phyloP scores from a whole-genome alignment of 2,113 vertebrate genomes.

The Python bivittatus region DNA sequence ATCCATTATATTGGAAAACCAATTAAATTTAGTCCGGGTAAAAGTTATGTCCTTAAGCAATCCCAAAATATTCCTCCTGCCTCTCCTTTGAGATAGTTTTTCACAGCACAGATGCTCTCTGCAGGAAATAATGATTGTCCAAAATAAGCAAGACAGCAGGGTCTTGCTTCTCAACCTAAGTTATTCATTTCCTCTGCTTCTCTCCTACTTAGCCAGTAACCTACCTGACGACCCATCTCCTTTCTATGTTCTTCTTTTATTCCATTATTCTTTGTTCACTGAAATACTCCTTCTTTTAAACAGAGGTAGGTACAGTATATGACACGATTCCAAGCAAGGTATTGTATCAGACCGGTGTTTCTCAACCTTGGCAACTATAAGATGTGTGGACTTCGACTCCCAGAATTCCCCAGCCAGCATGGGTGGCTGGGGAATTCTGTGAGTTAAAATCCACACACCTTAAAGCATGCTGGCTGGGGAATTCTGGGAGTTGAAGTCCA shows the following conservation, averaged over 20 bases:
- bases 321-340: neutral
- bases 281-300: neutral
- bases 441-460: too few relatives aligned
- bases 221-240: conserved; percentile 3
- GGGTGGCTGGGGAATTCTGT: too few relatives aligned
- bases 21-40: neutral
- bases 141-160: conserved; percentile 35
- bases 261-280: conserved; percentile 26
- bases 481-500: too few relatives aligned
- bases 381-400: too few relatives aligned
- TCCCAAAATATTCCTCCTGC: conserved; percentile 18
- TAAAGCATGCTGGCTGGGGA: too few relatives aligned
- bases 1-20: conserved; percentile 18
- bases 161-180: conserved; percentile 26
- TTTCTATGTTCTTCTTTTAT: neutral
- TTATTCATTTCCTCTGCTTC: conserved; percentile 38
- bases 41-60: conserved; percentile 19
- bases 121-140: conserved; percentile 45
- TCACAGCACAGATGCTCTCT: conserved; percentile 12
- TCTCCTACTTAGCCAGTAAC: conserved; percentile 30
- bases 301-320: neutral
- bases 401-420: too few relatives aligned
- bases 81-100: conserved; percentile 6
- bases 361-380: too few relatives aligned
- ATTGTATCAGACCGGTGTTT: neutral